A percentile compares a stretch with the other conserved stretches of the same genome.
Conservation (phyloP, 1,140 invertebrate species). For the Tenebrio molitor region DNA sequence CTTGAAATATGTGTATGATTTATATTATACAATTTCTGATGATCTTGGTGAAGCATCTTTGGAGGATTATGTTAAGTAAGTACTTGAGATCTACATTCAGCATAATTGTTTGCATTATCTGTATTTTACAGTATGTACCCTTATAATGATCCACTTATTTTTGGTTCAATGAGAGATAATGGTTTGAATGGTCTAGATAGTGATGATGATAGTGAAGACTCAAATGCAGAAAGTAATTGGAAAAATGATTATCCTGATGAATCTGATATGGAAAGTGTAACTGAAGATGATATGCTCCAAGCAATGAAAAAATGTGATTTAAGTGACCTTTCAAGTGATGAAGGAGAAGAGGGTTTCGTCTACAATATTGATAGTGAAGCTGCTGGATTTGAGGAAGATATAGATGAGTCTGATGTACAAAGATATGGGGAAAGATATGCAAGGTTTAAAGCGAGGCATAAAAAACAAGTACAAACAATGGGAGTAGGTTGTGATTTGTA, state of each 20-base stretch:
- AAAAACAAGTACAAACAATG: slow-evolving; percentile 58
- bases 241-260: slow-evolving; percentile 73
- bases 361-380: slow-evolving; percentile 65
- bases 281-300: slow-evolving; percentile 69
- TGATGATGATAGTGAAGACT: slow-evolving; percentile 68
- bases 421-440: slow-evolving; percentile 70
- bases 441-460: slow-evolving; percentile 69
- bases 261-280: slow-evolving; percentile 69
- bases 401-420: slow-evolving; percentile 69
- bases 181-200: slow-evolving; percentile 61
- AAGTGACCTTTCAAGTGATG: slow-evolving; percentile 69
- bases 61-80: slow-evolving; percentile 69
- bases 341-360: slow-evolving; percentile 66
- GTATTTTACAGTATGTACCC: slow-evolving; percentile 51
- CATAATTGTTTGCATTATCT: slow-evolving; percentile 30
- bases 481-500: slow-evolving; percentile 55
- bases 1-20: slow-evolving; percentile 70
- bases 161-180: slow-evolving; percentile 67
- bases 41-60: slow-evolving; percentile 70
- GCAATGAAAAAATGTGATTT: slow-evolving; percentile 55
- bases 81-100: slow-evolving; percentile 37
- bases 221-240: slow-evolving; percentile 73
- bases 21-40: slow-evolving; percentile 69
- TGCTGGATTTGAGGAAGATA: slow-evolving; percentile 66
- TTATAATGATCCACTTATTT: slow-evolving; percentile 69